Evolutionary conservation across 2,113 vertebrate genomes (phyloP), one percentile per base, ranked within the genome.

Genomic region (Siphamia tubifer): DNA sequence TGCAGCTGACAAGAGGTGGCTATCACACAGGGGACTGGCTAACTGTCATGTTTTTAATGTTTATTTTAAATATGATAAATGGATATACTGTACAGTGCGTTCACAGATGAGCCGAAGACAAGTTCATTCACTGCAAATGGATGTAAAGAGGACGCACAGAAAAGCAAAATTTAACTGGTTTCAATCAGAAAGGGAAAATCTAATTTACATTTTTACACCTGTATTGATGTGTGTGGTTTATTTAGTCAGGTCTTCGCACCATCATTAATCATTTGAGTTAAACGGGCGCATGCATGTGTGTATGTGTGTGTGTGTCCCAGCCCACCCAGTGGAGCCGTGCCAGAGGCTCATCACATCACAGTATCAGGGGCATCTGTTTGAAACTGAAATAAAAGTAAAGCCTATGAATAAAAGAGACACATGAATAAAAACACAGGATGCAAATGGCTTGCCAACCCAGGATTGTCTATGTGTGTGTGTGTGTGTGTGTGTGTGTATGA

Each of bases 351-450:
- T 76, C 77, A 64, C 76, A 79, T 74, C 73, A 57, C 56, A 69
- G 71, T 68, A 53, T 76, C 62, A 30, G 45, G 45, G 70, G 78
- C 75, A 73, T 87, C 76, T 82, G 82, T 88, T 84, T 84, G 83
- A 83, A 87, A 81, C 68, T 21, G 74, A 71, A 86, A 83, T 86
- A 78, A 85, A 85, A 81, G 70, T 78, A 67, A 66, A 62, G 40
- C 60, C 63, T 60, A 73, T 82, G 83, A 87, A 83, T 87, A 84
- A 87, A 85, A 82, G 65, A 72, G 70, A 52, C 24, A 36, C 72
- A 86, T 83, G 81, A 87, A 85, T 87, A 87, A 83, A 81, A 78
- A 65, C 66, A 58, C 32, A 51, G 52, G 40, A 88, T 87, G 81
- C 64, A 79, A 85, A 89, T 80, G 34, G 79, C 28, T 68, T 65